Base-by-base conservation (phyloP, 2,113 vertebrate genomes). In the Xiphorhynchus elegans region DNA sequence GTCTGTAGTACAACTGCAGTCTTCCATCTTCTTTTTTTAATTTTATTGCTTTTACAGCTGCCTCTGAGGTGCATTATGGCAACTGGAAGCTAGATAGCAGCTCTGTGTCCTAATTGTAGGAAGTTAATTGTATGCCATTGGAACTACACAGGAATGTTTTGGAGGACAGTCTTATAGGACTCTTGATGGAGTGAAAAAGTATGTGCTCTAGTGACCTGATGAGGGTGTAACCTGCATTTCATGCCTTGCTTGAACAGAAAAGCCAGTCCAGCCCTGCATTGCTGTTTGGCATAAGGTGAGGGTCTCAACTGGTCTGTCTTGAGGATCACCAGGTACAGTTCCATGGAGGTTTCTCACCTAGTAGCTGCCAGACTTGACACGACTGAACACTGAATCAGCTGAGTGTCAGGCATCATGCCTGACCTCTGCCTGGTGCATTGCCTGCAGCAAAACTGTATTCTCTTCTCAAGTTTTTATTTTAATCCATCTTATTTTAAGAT, bases 321-420 rank as follows among this genome's bases (percentile, higher is more conserved):
- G 40, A 56, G 31, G 20, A 42, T 67, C 39, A 13, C 23, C 11
- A 50, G 17, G 13, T 67, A 9, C 2, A 1, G 19, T 47, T 90
- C 33, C 25, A 3, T 0, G 1, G 44, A 11, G 3, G 5, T 49
- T 74, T 56, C 21, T 88, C n/a, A 5, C 0, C 0, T 60, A 14
- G 24, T 67, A 1, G 3, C n/a, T 67, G 56, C 52, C 28, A 15
- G 1, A 49, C 10, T 13, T 74, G 18, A 49, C n/a, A 19, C 26
- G 49, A 1, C 17, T 40, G 26, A 77, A 39, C 39, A 9, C 14
- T 4, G 13, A 12, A 56, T 72, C 37, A 53, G 44, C 40, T 19
- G 42, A 76, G 19, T 29, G 35, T 70, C 16, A 37, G 2, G 17
- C 13, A 3, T 46, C 2, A 2, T 31, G 79, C 31, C 49, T 42